Base-by-base conservation (phyloP, 2,888 invertebrate genomes). In the Kuschelorhynchus macadamiae region DNA sequence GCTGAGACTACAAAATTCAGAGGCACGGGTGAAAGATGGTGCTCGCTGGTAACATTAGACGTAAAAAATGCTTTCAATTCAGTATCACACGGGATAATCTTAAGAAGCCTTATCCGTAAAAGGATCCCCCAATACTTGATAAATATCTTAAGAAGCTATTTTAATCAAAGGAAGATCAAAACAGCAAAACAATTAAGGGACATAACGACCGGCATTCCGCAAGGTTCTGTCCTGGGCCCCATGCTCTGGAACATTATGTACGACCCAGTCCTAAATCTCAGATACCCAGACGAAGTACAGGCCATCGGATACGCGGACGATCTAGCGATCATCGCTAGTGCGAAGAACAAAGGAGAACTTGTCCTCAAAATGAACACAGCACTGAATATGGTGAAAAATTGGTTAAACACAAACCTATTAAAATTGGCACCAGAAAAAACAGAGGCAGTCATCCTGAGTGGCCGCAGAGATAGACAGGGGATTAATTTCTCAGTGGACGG, bases 141-240 rank as follows among this genome's bases (percentile, higher is more conserved):
- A 12, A 47, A 12, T 8, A 17, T 47, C 5, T 14, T 47, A 7
- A 11, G 18, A 17, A 18, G 12, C 47, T 47, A 47, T 17, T 18
- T 47, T 17, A 20, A n/a, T n/a, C 47, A 16, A 21, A 47, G 5
- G 5, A 17, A 18, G n/a, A 9, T 33, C 32, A 12, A 30, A 33
- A 32, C 9, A 52, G 5, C 4, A 12, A 52, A 21, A 21, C n/a
- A n/a, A n/a, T n/a, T n/a, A 32, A 32, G 12, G 46, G 46, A 18
- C 32, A 32, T 33, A 7, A 30, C 11, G 1, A 32, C 39, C 11
- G 68, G 64, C 0, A 70, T 70, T 21, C 71, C 70, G 14, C 70
- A 67, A 57, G 67, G 72, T 0, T 72, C 70, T 30, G 64, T 72
- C 1, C 47, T 67, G 1, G 70, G 70, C 2, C 70, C 71, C 8